Conservation (phyloP, 1,140 invertebrate species). For the Heterodera schachtii region DNA sequence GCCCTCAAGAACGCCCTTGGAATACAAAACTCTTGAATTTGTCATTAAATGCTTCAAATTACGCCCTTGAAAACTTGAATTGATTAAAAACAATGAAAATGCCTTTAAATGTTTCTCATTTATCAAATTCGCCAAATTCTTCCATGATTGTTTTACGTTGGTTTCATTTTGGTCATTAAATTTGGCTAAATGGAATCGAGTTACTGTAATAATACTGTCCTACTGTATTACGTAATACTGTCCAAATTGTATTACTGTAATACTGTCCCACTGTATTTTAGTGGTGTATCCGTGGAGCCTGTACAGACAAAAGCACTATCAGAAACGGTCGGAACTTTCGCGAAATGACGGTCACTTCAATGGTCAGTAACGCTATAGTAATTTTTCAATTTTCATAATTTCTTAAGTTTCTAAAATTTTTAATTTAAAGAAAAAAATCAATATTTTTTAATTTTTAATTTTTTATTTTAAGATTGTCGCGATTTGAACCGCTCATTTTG, state of each 20-base stretch:
- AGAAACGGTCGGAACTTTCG: not conserved
- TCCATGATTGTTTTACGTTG: too few relatives aligned
- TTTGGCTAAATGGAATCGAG: too few relatives aligned
- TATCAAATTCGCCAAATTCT: too few relatives aligned
- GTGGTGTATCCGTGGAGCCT: conserved; percentile 28
- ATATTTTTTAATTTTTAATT: not conserved
- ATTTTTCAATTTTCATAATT: not conserved
- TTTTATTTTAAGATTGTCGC: not conserved
- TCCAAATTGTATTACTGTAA: not conserved
- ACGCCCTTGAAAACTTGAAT: not conserved
- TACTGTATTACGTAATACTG: too few relatives aligned
- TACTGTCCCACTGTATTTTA: not conserved
- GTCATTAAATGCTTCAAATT: too few relatives aligned
- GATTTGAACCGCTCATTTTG: conserved; percentile 26
- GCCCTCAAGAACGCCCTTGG: too few relatives aligned
- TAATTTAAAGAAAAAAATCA: too few relatives aligned
- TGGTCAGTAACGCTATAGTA: not conserved
- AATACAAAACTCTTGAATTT: too few relatives aligned
- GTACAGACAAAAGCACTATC: not conserved
- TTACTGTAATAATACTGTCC: too few relatives aligned
- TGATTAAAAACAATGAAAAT: not conserved
- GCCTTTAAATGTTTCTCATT: not conserved
- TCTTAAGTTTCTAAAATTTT: too few relatives aligned
- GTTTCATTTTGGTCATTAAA: too few relatives aligned
- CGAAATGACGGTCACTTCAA: too few relatives aligned